phyloP scores from a whole-genome alignment of 2,797 vertebrate genomes.

The Eremophila alpestris region DNA sequence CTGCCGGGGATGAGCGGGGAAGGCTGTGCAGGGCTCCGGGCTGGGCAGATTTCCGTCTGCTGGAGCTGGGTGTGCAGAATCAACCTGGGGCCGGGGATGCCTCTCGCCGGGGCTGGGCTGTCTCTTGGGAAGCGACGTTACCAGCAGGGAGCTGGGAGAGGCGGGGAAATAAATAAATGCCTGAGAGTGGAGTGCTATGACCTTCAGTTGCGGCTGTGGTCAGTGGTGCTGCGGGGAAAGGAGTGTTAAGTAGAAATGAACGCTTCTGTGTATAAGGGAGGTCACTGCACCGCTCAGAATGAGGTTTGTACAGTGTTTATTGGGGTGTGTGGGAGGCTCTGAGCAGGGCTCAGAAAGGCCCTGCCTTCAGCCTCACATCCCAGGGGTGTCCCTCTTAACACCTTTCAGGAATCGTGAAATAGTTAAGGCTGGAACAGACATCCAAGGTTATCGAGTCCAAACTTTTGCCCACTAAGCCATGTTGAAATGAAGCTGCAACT shows the following conservation, averaged over 20 bases:
- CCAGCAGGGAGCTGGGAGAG: neutral
- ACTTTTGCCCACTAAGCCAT: accelerated
- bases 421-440: neutral
- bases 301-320: accelerated
- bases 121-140: accelerated
- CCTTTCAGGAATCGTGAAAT: too few species aligned
- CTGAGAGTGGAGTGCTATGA: accelerated
- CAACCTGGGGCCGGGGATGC: accelerated
- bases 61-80: neutral
- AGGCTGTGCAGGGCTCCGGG: neutral
- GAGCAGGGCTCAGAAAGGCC: too few species aligned
- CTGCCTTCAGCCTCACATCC: neutral
- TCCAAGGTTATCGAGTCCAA: accelerated
- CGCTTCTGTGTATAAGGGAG: accelerated
- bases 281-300: accelerated
- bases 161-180: accelerated
- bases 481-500: neutral
- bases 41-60: neutral
- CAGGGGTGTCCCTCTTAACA: accelerated
- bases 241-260: accelerated
- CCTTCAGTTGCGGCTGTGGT: neutral
- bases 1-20: neutral
- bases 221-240: neutral
- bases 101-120: neutral
- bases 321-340: accelerated